Evolutionary conservation across 2,797 vertebrate species (phyloP), one percentile per base, ranked within the genome.

Genomic region (Hylomyscus alleni): DNA sequence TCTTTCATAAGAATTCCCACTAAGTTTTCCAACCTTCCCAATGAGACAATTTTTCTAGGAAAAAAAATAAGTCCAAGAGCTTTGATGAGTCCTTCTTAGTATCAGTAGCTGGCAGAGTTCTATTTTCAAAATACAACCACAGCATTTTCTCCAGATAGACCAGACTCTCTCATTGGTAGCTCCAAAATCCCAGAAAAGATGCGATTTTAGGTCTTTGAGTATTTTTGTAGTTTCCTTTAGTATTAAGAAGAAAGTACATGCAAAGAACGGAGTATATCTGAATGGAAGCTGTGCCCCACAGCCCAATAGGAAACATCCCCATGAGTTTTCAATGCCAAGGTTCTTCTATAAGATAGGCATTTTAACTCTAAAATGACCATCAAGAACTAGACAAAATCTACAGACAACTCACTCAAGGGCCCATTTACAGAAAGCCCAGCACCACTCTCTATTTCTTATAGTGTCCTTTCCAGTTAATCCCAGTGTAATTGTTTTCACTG

Each of bases 161-260:
- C 65, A 91, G 29, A 91, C 50, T 96, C 40, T 75, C 40, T 93
- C 31, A 52, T 26, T 78, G 3, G 22, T 84, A 44, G 34, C 12
- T 73, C 40, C 40, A 62, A 20, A 90, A n/a, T 84, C 94, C 17
- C 67, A 93, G 13, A 56, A 95, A 82, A 52, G 44, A 75, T 72
- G 13, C 60, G 34, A 47, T 89, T 89, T 88, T 86, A 22, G 6
- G 20, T 11, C 13, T 60, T 22, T 20, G 77, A 95, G 90, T 84
- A 95, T 6, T 80, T 92, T 75, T 81, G 44, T 15, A 85, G 62
- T 94, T 92, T 78, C 83, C 67, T 94, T 92, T 50, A 93, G 29
- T 83, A 90, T 87, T 50, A 65, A 10, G 34, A 17, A 31, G 83
- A 96, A 73, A 82, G n/a, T 20, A 82, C 19, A 40, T 77, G 14